Percentiles rank a stretch among this genome's conserved stretches.
Evolutionary conservation across 1,140 invertebrate species (phyloP).

Genomic region (Teleogryllus occipitalis): DNA sequence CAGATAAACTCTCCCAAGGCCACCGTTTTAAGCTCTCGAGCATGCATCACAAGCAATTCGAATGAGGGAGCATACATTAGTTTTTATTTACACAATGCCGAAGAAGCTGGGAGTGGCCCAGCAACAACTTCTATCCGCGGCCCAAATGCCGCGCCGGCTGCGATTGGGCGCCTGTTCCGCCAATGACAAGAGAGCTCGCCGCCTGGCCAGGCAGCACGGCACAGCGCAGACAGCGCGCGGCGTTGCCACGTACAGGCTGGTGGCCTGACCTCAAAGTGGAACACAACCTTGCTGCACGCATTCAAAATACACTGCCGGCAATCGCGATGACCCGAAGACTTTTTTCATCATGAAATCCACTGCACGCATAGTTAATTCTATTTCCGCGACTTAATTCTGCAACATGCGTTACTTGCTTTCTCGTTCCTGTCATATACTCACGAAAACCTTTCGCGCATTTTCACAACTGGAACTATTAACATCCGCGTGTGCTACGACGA

Average conservation of each 20-base stretch:
- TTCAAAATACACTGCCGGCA: conserved; percentile 9
- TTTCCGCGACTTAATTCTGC: neutral
- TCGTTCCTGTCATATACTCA: neutral
- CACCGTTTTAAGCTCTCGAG: neutral
- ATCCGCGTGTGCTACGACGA: neutral
- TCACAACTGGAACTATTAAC: neutral
- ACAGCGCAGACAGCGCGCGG: neutral
- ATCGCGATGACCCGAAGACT: neutral
- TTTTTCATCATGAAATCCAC: neutral
- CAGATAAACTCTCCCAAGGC: neutral
- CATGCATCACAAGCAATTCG: neutral
- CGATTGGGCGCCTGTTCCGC: conserved; percentile 13
- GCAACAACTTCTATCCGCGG: conserved; percentile 16
- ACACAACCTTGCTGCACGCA: conserved; percentile 18
- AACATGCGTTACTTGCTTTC: neutral
- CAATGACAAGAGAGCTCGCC: conserved; percentile 8
- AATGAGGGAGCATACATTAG: neutral
- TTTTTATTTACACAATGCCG: conserved; percentile 5
- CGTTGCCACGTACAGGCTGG: conserved; percentile 16
- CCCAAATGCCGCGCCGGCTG: neutral
- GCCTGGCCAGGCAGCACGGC: neutral
- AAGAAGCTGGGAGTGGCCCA: conserved; percentile 16
- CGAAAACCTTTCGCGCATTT: neutral
- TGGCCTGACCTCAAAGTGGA: conserved; percentile 21
- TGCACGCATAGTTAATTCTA: neutral